Conservation (phyloP, 1,140 invertebrate genomes). For the Solenopsis fugax region DNA sequence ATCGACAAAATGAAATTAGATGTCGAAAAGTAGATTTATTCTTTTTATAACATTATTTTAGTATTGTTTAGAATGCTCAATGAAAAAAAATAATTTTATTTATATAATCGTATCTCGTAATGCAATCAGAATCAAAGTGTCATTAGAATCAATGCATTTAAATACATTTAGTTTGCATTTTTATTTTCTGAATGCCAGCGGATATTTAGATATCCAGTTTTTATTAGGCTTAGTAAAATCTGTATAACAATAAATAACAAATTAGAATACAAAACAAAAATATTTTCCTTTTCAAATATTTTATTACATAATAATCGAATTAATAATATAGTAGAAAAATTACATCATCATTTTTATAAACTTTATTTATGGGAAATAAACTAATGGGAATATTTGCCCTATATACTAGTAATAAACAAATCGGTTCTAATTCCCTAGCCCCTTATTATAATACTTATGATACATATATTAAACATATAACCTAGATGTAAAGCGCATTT, state of each 20-base stretch:
- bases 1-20: neutral
- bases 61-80: neutral
- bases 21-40: neutral
- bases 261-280: neutral
- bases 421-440: no score
- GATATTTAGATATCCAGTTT: no score
- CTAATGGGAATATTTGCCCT: no score
- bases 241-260: neutral
- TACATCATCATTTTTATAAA: no score
- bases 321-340: neutral
- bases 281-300: neutral
- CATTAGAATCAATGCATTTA: neutral
- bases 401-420: no score
- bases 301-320: slow-evolving; percentile 6
- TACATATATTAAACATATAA: no score
- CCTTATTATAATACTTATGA: no score
- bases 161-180: neutral
- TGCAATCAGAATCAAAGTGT: neutral
- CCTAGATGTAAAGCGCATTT: no score
- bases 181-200: neutral
- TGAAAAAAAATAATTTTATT: neutral
- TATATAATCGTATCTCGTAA: neutral
- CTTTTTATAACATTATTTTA: neutral
- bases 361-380: no score
- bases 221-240: neutral